Evolutionary conservation across 64 coral and sea anemone genomes (phyloP).

Genomic region (Stichodactyla helianthus): DNA sequence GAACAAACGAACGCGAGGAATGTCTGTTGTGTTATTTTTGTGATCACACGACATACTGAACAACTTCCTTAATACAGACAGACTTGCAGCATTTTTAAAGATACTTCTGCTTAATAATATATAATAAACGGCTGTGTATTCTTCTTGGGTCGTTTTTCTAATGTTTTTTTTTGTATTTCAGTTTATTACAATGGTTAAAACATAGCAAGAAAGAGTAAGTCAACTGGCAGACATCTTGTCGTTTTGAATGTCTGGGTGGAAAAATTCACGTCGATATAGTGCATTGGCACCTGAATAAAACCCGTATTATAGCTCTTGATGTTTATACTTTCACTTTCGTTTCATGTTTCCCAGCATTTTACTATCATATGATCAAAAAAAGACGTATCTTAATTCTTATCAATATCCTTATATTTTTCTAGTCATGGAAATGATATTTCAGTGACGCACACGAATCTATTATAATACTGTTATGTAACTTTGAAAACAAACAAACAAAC

Average conservation of each 20-base stretch:
- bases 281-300: not conserved
- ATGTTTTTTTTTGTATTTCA: conserved; percentile 31
- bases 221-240: not conserved
- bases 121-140: not conserved
- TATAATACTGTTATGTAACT: no score
- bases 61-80: no score
- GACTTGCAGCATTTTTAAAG: not conserved
- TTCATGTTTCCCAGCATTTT: not conserved
- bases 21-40: not conserved
- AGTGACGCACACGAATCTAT: no score
- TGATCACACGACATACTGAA: not conserved
- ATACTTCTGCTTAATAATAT: not conserved
- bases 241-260: not conserved
- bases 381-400: not conserved
- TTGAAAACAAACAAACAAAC: no score
- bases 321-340: not conserved
- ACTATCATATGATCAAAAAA: not conserved
- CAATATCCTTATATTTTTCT: not conserved
- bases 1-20: not conserved
- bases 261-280: not conserved
- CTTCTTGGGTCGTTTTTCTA: not conserved
- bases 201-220: conserved; percentile 99
- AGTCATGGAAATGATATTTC: not conserved
- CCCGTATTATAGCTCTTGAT: not conserved
- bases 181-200: conserved; percentile 93